phyloP scores from a whole-genome alignment of 2,797 vertebrate species.

The Esox lucius region DNA sequence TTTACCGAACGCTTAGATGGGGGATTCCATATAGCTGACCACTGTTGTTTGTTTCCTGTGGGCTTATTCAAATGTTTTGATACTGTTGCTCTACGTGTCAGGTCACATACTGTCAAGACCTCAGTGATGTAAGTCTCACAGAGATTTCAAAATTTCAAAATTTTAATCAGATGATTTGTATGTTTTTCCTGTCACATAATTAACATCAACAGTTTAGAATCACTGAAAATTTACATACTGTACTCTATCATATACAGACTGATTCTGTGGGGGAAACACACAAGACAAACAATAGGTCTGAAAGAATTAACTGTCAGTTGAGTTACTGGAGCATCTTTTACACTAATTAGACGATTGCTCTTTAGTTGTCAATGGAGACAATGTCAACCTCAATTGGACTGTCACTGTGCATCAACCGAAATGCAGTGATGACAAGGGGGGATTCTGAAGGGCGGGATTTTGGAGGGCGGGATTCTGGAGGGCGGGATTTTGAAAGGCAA shows the following conservation, averaged over 20 bases:
- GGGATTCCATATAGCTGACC: constrained; percentile 8
- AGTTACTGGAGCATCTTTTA: constrained; percentile 61
- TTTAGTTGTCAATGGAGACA: constrained; percentile 58
- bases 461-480: constrained; percentile 47
- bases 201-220: background rate
- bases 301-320: constrained; percentile 64
- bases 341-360: constrained; percentile 55
- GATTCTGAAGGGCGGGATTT: constrained; percentile 57
- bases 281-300: constrained; percentile 32
- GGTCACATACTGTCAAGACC: background rate
- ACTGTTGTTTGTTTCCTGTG: background rate
- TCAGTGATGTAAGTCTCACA: background rate
- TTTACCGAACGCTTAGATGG: constrained; percentile 16
- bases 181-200: background rate
- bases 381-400: constrained; percentile 59
- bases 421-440: constrained; percentile 44
- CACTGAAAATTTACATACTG: background rate
- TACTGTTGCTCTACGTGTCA: background rate
- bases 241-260: constrained; percentile 12
- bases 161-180: background rate
- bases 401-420: constrained; percentile 64
- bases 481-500: constrained; percentile 49
- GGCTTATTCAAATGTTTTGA: background rate
- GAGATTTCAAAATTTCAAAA: background rate
- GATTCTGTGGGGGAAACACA: constrained; percentile 43